These are phyloP conservation scores for Sceloporus undulatus DNA, from an alignment of 2,113 vertebrate species.

Conservation along the genomic window DNA sequence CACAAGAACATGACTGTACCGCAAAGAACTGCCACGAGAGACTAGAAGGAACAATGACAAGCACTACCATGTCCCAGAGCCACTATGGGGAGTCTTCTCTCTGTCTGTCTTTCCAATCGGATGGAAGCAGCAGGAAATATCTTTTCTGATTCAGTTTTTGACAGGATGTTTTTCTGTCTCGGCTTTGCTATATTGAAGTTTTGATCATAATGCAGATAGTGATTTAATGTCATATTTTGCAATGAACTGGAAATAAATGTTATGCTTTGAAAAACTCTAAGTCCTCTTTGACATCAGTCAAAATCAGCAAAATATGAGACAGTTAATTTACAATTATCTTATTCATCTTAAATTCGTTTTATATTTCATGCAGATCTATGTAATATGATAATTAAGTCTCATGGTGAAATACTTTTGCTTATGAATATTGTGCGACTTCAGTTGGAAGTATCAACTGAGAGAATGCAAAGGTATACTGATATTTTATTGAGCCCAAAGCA, in stretches of 20 bases:
- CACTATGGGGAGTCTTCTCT: conserved; percentile 51
- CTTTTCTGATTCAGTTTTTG: conserved; percentile 61
- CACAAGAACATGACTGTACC: conserved; percentile 47
- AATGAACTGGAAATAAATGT: conserved; percentile 7
- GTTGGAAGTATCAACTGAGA: not conserved
- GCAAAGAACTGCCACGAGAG: conserved; percentile 42
- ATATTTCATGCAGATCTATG: not conserved
- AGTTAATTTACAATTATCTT: not conserved
- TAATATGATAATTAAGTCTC: not conserved
- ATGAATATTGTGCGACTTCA: not conserved
- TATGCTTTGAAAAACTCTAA: not conserved
- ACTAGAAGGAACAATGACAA: conserved; percentile 57
- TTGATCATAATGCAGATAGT: conserved; percentile 44
- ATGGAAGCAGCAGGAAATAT: conserved; percentile 64
- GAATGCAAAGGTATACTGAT: not conserved
- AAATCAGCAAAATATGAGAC: conserved; percentile 5
- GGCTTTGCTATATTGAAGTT: conserved; percentile 45
- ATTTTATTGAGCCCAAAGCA: not conserved
- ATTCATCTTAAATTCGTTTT: not conserved
- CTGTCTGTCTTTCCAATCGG: conserved; percentile 52
- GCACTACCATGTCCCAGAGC: conserved; percentile 57
- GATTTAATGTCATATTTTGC: conserved; percentile 41
- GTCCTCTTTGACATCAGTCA: not conserved
- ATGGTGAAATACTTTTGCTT: not conserved
- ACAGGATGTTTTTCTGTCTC: conserved; percentile 58